Evolutionary conservation across 2,797 vertebrate species (phyloP), one percentile per base, ranked within the genome.

Genomic region (Hoplostethus mediterraneus): DNA sequence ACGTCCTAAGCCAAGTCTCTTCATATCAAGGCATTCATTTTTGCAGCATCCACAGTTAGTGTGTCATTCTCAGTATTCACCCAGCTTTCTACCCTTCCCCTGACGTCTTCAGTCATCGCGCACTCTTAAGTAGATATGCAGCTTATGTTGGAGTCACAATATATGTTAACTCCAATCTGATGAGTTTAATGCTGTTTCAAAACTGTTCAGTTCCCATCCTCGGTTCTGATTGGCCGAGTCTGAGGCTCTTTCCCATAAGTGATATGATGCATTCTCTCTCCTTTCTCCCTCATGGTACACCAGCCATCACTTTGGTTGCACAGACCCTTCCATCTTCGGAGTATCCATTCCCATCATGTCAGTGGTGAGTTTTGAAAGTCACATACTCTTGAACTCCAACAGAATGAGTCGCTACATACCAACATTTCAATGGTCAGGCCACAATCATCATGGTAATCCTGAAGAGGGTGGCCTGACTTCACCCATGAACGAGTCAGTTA

Each of bases 291-390:
- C 67, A 30, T 76, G 33, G 25, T 64, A 5, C 62, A 42, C 69
- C 91, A 99, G 98, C 81, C 92, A 95, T 84, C 85, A 94, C 87
- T 99, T 97, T 59, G 97, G 97, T 80, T 94, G 81, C 58, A 88
- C 94, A 61, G 96, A 98, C 87, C 73, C 94, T 6, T 95, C 96
- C 83, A 94, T 99, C 84, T 97, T 99, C 70, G 97, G 97, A 5
- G 89, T 92, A 10, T 80, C 96, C 82, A 93, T 99, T 90, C 96
- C 96, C 79, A 95, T 99, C 84, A 94, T 93, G 92, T 96, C 96
- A 52, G 44, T 97, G 94, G 98, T 99, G 90, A 98, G 97, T 96
- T 58, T 49, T 73, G 38, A 2, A 45, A 0, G 16, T 14, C 0
- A 0, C 17, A 6, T 21, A 17, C n/a, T 55, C 56, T 4, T 47